Conservation (phyloP, 2,113 vertebrate genomes). For the Corythaeola cristata region DNA sequence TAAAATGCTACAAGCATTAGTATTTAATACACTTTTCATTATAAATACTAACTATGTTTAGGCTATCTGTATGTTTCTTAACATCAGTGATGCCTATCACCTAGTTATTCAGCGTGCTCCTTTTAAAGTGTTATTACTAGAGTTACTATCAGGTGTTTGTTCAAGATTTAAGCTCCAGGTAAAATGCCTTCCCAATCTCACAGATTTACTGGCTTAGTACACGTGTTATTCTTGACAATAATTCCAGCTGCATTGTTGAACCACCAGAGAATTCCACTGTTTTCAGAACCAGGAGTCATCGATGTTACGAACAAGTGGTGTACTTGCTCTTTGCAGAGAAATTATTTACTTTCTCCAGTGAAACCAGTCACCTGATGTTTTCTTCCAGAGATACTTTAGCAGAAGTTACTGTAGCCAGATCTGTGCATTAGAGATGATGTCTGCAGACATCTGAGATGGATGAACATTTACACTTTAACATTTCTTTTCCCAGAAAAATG, state of each 20-base stretch:
- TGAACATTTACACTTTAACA: neutral
- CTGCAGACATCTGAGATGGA: neutral
- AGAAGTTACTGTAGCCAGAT: neutral
- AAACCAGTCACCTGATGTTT: neutral
- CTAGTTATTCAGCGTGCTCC: neutral
- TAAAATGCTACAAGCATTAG: neutral
- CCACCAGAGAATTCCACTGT: neutral
- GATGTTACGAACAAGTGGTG: neutral
- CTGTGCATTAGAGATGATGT: neutral
- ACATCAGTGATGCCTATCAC: neutral
- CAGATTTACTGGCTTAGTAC: neutral
- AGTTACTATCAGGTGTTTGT: neutral
- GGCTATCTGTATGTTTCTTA: neutral
- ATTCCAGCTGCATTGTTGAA: neutral
- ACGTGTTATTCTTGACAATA: neutral
- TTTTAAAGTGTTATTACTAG: neutral
- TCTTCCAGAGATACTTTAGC: neutral
- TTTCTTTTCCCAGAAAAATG: neutral
- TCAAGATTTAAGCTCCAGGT: neutral
- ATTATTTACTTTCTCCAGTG: neutral
- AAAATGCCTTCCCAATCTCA: neutral
- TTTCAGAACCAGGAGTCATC: neutral
- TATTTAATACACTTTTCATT: neutral
- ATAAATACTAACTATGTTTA: neutral
- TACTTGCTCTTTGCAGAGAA: neutral